Evolutionary conservation across 2,113 vertebrate species (phyloP).

Genomic region (Xyliphius kryptos): DNA sequence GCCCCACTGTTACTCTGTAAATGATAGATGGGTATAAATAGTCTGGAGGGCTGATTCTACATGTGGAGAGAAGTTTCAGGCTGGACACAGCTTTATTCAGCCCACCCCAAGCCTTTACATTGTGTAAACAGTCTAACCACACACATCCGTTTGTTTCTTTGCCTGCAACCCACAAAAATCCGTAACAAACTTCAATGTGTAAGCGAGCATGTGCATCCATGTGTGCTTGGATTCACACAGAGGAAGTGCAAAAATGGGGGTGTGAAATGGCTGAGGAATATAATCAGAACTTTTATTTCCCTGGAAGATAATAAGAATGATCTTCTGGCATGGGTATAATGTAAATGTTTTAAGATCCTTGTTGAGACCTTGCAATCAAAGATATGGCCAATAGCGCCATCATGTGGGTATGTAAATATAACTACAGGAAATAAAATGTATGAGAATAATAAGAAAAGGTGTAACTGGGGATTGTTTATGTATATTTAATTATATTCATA

Average conservation of each 20-base stretch:
- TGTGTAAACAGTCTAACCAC: slow-evolving; percentile 33
- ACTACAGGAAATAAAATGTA: no score
- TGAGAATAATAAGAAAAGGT: no score
- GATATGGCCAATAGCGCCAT: slow-evolving; percentile 44
- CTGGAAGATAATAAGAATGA: no score
- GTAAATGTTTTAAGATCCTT: not conserved
- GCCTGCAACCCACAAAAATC: slow-evolving; percentile 27
- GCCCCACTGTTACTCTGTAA: slow-evolving; percentile 11
- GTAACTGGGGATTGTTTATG: no score
- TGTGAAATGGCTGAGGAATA: slow-evolving; percentile 20
- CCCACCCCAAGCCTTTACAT: slow-evolving; percentile 20
- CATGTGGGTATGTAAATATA: slow-evolving; percentile 41
- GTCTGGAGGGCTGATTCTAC: slow-evolving; percentile 23
- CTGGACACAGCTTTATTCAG: slow-evolving; percentile 23
- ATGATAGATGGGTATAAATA: slow-evolving; percentile 26
- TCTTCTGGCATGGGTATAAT: no score
- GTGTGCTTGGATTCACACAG: slow-evolving; percentile 24
- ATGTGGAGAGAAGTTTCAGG: slow-evolving; percentile 26
- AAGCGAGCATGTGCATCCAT: not conserved
- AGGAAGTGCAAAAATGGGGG: slow-evolving; percentile 4
- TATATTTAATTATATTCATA: no score
- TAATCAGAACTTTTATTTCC: no score
- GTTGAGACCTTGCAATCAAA: not conserved
- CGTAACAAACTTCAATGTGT: not conserved
- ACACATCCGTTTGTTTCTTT: slow-evolving; percentile 33